Evolutionary conservation across 2,797 vertebrate genomes (phyloP).

Genomic region (Monodelphis domestica): DNA sequence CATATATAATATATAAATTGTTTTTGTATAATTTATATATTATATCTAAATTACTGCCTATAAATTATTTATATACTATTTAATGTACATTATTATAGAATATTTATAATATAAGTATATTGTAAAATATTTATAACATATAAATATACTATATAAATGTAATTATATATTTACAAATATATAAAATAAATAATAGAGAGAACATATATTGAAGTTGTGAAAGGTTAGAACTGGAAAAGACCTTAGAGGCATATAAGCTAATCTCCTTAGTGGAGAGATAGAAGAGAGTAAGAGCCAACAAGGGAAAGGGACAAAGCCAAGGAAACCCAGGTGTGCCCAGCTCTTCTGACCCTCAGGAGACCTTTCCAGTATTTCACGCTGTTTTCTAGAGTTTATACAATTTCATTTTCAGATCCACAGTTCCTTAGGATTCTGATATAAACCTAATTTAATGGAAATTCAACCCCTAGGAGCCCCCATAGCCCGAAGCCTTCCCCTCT

Average conservation of each 20-base stretch:
- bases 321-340: background rate
- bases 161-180: too few species aligned
- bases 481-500: slow-evolving; percentile 11
- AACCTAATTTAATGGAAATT: slow-evolving; percentile 41
- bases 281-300: background rate
- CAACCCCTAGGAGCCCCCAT: slow-evolving; percentile 23
- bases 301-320: background rate
- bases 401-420: slow-evolving; percentile 33
- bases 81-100: too few species aligned
- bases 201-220: background rate
- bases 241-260: background rate
- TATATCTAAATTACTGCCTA: too few species aligned
- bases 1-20: too few species aligned
- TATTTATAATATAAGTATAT: too few species aligned
- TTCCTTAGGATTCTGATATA: slow-evolving; percentile 55
- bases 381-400: background rate
- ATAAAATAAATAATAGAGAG: too few species aligned
- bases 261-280: background rate
- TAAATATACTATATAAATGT: too few species aligned
- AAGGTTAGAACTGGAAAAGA: background rate
- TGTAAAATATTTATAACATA: too few species aligned
- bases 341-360: background rate
- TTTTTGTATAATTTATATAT: too few species aligned
- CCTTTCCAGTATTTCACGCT: background rate
- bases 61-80: too few species aligned